A percentile compares a stretch with the other conserved stretches of the same genome.
These are phyloP conservation scores for Andrena camellia DNA, from an alignment of 2,888 invertebrate genomes.

Conservation along the genomic window DNA sequence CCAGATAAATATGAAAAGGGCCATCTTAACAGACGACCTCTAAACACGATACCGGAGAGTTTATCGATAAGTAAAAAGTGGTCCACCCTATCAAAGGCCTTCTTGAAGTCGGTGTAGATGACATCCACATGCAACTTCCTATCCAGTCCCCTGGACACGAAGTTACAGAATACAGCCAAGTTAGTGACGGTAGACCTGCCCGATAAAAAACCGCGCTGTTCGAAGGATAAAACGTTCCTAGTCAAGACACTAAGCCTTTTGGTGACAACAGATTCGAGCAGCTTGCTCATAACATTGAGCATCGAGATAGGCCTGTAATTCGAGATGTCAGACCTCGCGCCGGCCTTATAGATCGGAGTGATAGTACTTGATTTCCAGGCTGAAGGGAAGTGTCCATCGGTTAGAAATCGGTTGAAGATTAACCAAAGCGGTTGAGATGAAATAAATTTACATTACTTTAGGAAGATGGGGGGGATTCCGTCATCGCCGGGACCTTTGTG, in stretches of 20 bases:
- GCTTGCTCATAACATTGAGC: conserved; percentile 3
- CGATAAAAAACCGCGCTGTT: not conserved
- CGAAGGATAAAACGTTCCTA: not conserved
- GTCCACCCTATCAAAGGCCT: too few species aligned
- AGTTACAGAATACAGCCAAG: not conserved
- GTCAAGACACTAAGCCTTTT: not conserved
- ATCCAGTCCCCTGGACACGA: too few species aligned
- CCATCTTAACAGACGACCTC: too few species aligned
- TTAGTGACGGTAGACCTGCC: not conserved
- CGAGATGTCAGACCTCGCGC: too few species aligned
- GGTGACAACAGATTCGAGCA: not conserved
- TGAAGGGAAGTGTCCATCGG: not conserved
- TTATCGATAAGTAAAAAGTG: not conserved
- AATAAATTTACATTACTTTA: too few species aligned
- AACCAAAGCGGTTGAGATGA: too few species aligned
- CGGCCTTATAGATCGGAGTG: not conserved
- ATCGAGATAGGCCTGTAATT: not conserved
- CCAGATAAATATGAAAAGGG: too few species aligned
- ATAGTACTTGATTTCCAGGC: not conserved
- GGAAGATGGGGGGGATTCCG: too few species aligned
- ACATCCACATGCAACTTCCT: too few species aligned
- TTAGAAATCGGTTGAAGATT: not conserved
- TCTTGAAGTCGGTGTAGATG: too few species aligned
- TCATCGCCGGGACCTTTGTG: too few species aligned
- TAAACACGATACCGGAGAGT: too few species aligned